phyloP scores from a whole-genome alignment of 2,797 vertebrate genomes.

The Mionectes olivaceus region DNA sequence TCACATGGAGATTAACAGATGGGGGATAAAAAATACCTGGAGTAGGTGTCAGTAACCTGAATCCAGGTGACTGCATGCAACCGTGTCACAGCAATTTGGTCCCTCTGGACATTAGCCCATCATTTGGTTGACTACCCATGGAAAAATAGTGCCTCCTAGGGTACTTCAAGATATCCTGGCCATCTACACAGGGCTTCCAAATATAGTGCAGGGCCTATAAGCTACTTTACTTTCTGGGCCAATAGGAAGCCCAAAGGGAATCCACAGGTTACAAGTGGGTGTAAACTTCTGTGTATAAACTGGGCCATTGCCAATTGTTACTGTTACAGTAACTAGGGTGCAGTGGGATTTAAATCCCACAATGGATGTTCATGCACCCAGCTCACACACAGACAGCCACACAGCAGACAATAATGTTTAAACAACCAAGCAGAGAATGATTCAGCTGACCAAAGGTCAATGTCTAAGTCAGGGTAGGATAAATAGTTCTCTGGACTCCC shows the following conservation, averaged over 20 bases:
- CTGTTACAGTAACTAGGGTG: not conserved
- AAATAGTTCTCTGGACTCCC: not conserved
- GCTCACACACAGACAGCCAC: not conserved
- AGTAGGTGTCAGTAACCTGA: not conserved
- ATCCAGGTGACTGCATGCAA: not conserved
- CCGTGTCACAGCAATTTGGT: fast-evolving
- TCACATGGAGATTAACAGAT: not conserved
- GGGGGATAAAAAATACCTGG: not conserved
- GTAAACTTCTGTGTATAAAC: not conserved
- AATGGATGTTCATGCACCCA: not conserved
- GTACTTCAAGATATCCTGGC: not conserved
- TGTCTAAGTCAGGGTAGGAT: not conserved
- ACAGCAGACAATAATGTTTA: not conserved
- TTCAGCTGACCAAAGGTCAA: not conserved
- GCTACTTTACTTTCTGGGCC: not conserved
- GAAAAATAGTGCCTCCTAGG: not conserved
- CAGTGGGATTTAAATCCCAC: not conserved
- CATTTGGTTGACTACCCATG: not conserved
- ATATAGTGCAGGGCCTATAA: not conserved
- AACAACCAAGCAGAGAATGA: not conserved
- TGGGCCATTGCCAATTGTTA: not conserved
- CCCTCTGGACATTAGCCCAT: not conserved
- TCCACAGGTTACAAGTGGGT: fast-evolving
- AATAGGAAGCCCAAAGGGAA: not conserved
- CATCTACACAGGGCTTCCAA: not conserved